Evolutionary conservation across 2,797 vertebrate genomes (phyloP).

Genomic region (Chrosomus eos): DNA sequence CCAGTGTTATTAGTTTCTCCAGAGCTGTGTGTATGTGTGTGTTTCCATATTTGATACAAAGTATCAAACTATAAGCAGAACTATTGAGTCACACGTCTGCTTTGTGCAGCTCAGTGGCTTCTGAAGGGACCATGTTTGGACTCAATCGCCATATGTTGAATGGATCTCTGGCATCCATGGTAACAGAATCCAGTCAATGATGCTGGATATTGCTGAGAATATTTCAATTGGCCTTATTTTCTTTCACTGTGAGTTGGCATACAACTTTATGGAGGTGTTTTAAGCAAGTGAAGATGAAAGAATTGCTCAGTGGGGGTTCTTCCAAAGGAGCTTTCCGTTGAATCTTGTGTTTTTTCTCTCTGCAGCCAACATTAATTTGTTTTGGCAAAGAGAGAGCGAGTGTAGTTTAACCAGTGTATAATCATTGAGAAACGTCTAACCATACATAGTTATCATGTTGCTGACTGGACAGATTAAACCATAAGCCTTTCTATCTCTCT

Average conservation of each 20-base stretch:
- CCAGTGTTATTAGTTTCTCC: constrained; percentile 80
- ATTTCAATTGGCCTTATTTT: not conserved
- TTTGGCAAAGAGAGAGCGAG: constrained; percentile 33
- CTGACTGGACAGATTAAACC: constrained; percentile 57
- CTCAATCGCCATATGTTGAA: not conserved
- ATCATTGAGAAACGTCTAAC: constrained; percentile 43
- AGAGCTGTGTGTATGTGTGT: constrained; percentile 62
- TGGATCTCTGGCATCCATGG: constrained; percentile 25
- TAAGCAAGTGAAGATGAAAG: constrained; percentile 26
- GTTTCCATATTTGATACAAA: constrained; percentile 54
- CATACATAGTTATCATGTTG: constrained; percentile 65
- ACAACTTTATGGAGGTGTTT: constrained; percentile 3
- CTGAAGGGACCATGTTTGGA: constrained; percentile 28
- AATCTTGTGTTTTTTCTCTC: constrained; percentile 46
- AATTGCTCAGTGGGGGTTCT: constrained; percentile 22
- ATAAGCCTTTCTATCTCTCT: not conserved
- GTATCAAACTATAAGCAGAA: constrained; percentile 39
- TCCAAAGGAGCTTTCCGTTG: not conserved
- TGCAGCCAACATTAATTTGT: constrained; percentile 40
- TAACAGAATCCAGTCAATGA: constrained; percentile 21
- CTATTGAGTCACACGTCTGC: constrained; percentile 10
- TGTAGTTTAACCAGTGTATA: constrained; percentile 37
- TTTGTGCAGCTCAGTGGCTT: constrained; percentile 12
- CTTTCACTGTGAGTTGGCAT: not conserved
- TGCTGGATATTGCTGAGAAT: not conserved